Evolutionary conservation across 2,888 invertebrate species (phyloP), one percentile per base, ranked within the genome.

Genomic region (Drosophila buzzatii): DNA sequence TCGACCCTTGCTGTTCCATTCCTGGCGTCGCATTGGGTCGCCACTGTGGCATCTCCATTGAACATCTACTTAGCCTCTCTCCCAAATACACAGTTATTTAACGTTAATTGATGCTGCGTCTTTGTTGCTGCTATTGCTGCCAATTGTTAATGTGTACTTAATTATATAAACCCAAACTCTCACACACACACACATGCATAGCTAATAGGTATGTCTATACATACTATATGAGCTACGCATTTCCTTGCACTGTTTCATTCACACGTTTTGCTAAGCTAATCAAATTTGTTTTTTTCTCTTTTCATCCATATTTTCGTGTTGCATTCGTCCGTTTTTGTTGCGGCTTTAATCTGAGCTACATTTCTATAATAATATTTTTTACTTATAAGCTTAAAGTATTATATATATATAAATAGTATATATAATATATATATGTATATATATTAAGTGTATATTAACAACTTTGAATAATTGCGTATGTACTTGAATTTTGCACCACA

Each of bases 61-160:
- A 51, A 55, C 70, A 67, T 64, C 76, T 63, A 70, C 63, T 70
- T 76, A 70, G 58, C 67, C 14, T 16, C 16, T 7, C 53, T 47
- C 49, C 53, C 37, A 20, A 37, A 23, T 10, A 5, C 57, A 57
- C 65, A 63, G 70, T 79, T 82, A 73, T 76, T 82, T 77, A 71
- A 71, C 79, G 68, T 75, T 86, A 86, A 86, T 86, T 87, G 88
- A 87, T 86, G 79, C 79, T 66, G 69, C 65, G 74, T 66, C 64
- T 63, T 59, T 78, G 76, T 76, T 76, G 71, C 68, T 76, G 68
- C 71, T 73, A 73, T 81, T 80, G 77, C 79, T 77, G 72, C 69
- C 75, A 85, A 88, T 82, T 73, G 63, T 70, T 35, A 55, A 62
- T 76, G 65, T 55, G 52, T 60, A 47, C 49, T 31, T 44, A 33